These are phyloP conservation scores for Ischnura elegans DNA, from an alignment of 2,888 invertebrate species.

Conservation along the genomic window DNA sequence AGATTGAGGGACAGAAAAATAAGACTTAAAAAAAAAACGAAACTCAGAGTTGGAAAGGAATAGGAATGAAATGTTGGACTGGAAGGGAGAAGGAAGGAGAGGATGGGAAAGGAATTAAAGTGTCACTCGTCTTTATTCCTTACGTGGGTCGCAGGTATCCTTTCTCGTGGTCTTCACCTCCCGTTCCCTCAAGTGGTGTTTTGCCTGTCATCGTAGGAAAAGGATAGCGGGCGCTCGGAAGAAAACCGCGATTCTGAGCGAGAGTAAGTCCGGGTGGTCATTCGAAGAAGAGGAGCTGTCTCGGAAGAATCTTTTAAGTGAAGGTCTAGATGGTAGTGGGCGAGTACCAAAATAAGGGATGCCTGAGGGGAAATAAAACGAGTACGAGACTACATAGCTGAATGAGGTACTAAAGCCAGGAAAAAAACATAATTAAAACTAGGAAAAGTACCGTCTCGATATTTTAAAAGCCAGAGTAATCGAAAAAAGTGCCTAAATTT, in stretches of 20 bases:
- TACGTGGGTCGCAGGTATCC: not conserved
- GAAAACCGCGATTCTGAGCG: constrained; percentile 32
- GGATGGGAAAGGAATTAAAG: constrained; percentile 49
- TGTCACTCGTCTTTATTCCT: constrained; percentile 42
- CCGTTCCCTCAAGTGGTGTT: constrained; percentile 27
- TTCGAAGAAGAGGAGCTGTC: not conserved
- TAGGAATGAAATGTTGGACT: not conserved
- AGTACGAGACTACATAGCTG: no score
- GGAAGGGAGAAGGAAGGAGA: not conserved
- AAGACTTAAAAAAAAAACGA: not conserved
- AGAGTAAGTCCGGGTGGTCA: not conserved
- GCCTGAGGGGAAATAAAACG: no score
- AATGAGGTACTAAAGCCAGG: no score
- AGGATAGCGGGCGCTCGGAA: not conserved
- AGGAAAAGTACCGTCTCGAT: no score
- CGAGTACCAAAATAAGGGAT: no score
- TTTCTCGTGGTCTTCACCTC: not conserved
- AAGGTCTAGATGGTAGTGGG: no score
- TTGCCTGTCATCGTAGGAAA: constrained; percentile 51
- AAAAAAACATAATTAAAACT: no score
- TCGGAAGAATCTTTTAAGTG: not conserved
- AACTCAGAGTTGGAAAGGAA: not conserved
- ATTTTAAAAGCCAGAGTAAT: no score
- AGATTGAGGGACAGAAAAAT: not conserved
- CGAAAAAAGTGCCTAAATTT: no score